Evolutionary conservation across 2,888 invertebrate species (phyloP).

Genomic region (Acrobeloides nanus): DNA sequence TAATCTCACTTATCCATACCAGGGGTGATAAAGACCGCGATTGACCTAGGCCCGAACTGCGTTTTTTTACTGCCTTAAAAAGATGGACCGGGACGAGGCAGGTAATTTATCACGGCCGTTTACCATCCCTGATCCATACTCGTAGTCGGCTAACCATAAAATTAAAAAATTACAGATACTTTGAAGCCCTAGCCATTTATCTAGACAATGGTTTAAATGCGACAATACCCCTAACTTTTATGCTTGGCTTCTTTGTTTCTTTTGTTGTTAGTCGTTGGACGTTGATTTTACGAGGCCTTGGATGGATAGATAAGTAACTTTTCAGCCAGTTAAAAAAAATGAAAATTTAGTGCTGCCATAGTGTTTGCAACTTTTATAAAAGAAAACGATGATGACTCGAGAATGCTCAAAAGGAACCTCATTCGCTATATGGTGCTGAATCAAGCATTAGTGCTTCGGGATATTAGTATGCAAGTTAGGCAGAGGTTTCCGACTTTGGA

Average conservation of each 20-base stretch:
- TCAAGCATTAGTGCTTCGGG: conserved; percentile 37
- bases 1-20: too few species aligned
- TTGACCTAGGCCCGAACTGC: too few species aligned
- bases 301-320: conserved; percentile 38
- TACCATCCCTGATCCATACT: too few species aligned
- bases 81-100: too few species aligned
- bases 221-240: conserved; percentile 37
- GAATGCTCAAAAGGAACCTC: conserved; percentile 36
- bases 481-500: conserved; percentile 32
- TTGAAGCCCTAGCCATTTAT: conserved; percentile 31
- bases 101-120: too few species aligned
- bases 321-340: too few species aligned
- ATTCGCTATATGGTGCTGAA: conserved; percentile 45
- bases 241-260: conserved; percentile 43
- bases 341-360: conserved; percentile 37
- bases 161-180: conserved; percentile 20
- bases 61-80: too few species aligned
- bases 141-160: neutral
- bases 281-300: conserved; percentile 29
- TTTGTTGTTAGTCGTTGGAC: conserved; percentile 36
- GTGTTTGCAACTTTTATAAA: conserved; percentile 44
- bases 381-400: conserved; percentile 38
- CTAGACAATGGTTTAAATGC: conserved; percentile 29
- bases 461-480: conserved; percentile 34
- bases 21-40: too few species aligned